Evolutionary conservation across 2,888 invertebrate species (phyloP).

Genomic region (Bellardia pandia): DNA sequence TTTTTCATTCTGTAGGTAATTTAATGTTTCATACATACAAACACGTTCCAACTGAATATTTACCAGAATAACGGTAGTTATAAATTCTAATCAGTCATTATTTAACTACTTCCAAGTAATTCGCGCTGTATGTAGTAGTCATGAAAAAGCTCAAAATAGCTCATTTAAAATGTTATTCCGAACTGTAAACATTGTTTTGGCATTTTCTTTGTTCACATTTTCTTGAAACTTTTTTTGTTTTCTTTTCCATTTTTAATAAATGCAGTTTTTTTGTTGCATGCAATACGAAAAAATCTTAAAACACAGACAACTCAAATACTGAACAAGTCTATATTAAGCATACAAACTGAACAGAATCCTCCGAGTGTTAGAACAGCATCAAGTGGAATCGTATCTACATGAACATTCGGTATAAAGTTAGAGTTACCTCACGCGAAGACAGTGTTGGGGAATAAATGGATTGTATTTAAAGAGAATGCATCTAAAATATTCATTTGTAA

Average conservation of each 20-base stretch:
- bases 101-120: no score
- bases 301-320: slow-evolving; percentile 27
- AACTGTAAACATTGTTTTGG: not conserved
- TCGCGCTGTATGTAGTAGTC: no score
- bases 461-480: not conserved
- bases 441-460: slow-evolving; percentile 26
- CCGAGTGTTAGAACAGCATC: slow-evolving; percentile 6
- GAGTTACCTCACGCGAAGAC: slow-evolving; percentile 48
- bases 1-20: no score
- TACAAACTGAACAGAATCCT: slow-evolving; percentile 43
- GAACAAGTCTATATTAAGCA: slow-evolving; percentile 28
- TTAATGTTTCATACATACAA: no score
- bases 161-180: not conserved
- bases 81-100: no score
- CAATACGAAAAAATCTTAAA: slow-evolving; percentile 17
- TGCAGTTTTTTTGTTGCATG: slow-evolving; percentile 23
- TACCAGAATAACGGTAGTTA: no score
- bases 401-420: slow-evolving; percentile 18
- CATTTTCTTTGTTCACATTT: slow-evolving; percentile 4
- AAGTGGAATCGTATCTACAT: slow-evolving; percentile 15
- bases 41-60: no score
- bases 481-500: not conserved
- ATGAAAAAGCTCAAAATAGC: no score
- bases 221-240: slow-evolving; percentile 1
- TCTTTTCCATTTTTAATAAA: slow-evolving; percentile 39